These are phyloP conservation scores for Pterophyllum scalare DNA, from an alignment of 2,113 vertebrate genomes.

Conservation along the genomic window DNA sequence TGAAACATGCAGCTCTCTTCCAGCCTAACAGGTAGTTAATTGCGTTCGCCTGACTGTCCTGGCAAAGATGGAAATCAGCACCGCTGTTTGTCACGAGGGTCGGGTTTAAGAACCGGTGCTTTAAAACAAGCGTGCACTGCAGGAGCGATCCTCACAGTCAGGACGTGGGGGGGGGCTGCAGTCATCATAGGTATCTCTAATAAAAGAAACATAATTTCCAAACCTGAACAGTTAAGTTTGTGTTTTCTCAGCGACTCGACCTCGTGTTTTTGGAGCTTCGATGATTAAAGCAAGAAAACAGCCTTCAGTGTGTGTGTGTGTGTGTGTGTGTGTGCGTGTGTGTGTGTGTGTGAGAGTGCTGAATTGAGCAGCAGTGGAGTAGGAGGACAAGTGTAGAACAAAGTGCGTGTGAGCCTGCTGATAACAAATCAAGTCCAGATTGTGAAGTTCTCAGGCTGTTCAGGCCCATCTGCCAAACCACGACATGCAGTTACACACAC, in stretches of 20 bases:
- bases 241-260: not conserved
- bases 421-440: slow-evolving; percentile 60
- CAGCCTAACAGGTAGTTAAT: not conserved
- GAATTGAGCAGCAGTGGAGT: slow-evolving; percentile 68
- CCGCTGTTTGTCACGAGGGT: not conserved
- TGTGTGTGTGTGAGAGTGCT: not conserved
- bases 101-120: not conserved
- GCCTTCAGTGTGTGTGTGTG: not conserved
- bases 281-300: not conserved
- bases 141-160: not conserved
- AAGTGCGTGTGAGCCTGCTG: slow-evolving; percentile 41
- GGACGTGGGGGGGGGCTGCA: not conserved
- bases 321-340: not conserved
- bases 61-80: not conserved
- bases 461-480: slow-evolving; percentile 53
- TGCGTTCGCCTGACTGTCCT: not conserved
- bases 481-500: not conserved
- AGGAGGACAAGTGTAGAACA: slow-evolving; percentile 59
- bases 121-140: not conserved
- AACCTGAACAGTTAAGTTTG: not conserved
- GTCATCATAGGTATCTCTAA: not conserved
- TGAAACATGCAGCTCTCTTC: not conserved
- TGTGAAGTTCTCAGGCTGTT: slow-evolving; percentile 66
- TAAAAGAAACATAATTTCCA: not conserved
- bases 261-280: not conserved